Evolutionary conservation across 2,113 vertebrate species (phyloP), one percentile per base, ranked within the genome.

Genomic region (Chitala chitala): DNA sequence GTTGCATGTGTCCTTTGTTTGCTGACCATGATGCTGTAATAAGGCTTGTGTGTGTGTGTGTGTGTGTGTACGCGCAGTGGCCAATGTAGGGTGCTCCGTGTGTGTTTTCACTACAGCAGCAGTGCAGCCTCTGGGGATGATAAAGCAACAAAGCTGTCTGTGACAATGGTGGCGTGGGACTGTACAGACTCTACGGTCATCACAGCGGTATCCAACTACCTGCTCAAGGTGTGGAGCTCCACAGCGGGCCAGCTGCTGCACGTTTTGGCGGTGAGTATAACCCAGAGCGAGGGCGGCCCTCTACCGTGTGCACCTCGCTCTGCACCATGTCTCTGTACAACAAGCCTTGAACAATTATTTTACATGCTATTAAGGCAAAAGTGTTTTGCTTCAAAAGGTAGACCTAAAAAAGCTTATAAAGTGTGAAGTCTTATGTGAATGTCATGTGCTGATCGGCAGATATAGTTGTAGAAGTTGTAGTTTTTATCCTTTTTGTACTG

Each of bases 161-260:
- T 98, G 66, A 99, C 96, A 20, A 99, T 99, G 97, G 95, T 98
- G 53, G 93, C 94, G 17, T 99, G 97, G 97, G 97, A 98, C 86
- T 93, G 95, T 8, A 89, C 85, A 0, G 97, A 99, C 51, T 84
- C 83, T 68, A 93, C 92, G 0, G 91, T 99, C 84, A 94, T 98
- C 85, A 99, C 96, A 26, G 96, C 96, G 12, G 96, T 98, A 76
- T 97, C 97, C 71, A 99, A 98, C 81, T 96, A 93, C 79, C 90
- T 96, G 77, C 91, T 99, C 77, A 99, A 99, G 93, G 96, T 98
- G 63, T 99, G 97, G 97, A 93, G 90, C 81, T 90, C 96, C 0
- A 76, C 86, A 59, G 92, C 90, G 4, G 97, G 97, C 50, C 93
- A 98, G 83, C 91, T 99, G 80, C 91, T 97, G 75, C 96, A 99